These are phyloP conservation scores for Anomalospiza imberbis DNA, from an alignment of 2,797 vertebrate species.

Conservation along the genomic window DNA sequence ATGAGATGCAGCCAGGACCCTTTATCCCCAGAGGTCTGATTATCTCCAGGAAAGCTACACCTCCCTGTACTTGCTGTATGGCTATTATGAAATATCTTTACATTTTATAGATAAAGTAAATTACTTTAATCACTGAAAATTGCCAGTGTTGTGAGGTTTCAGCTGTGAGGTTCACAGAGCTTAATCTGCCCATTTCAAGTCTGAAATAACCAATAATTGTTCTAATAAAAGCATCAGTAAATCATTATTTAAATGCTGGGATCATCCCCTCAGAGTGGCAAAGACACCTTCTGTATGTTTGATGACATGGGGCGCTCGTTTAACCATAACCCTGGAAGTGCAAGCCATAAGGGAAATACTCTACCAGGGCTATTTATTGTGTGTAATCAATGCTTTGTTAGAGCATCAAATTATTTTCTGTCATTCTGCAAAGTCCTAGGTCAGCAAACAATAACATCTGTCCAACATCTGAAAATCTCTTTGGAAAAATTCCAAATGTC, in stretches of 20 bases:
- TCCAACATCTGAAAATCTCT: constrained; percentile 41
- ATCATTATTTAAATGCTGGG: constrained; percentile 69
- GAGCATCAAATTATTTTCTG: constrained; percentile 26
- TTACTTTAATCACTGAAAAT: constrained; percentile 62
- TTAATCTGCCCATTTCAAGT: constrained; percentile 50
- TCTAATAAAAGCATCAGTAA: constrained; percentile 72
- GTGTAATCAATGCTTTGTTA: constrained; percentile 44
- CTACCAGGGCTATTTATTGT: neutral
- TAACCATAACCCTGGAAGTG: constrained; percentile 38
- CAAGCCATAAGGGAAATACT: constrained; percentile 24
- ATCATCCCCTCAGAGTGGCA: constrained; percentile 59
- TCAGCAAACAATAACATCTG: constrained; percentile 52
- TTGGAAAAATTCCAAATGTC: constrained; percentile 30
- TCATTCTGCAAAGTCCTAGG: constrained; percentile 30
- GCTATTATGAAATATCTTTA: constrained; percentile 64
- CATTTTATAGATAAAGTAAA: constrained; percentile 71
- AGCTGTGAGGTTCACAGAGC: constrained; percentile 53
- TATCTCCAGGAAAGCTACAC: constrained; percentile 74
- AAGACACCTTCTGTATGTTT: constrained; percentile 50
- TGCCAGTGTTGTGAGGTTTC: constrained; percentile 58
- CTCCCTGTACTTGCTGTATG: constrained; percentile 65
- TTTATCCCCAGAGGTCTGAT: constrained; percentile 76
- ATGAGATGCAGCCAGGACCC: constrained; percentile 70
- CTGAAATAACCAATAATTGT: constrained; percentile 74
- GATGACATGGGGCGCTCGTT: constrained; percentile 49